These are phyloP conservation scores for Tanypteryx hageni DNA, from an alignment of 2,888 invertebrate genomes.

Conservation along the genomic window DNA sequence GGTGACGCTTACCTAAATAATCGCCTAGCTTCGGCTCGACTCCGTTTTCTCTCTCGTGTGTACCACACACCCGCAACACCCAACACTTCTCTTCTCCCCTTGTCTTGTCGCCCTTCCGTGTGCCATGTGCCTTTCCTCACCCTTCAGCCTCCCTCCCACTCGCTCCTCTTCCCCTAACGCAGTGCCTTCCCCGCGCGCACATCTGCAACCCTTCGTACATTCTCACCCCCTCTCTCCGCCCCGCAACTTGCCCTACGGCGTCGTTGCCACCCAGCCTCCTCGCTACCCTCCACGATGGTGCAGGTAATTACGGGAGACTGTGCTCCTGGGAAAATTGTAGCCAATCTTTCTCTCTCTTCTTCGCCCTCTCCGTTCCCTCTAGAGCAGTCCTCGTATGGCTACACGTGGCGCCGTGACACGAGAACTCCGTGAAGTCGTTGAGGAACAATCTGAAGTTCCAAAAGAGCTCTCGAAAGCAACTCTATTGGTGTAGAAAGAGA, in stretches of 20 bases:
- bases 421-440: conserved; percentile 30
- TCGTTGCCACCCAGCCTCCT: conserved; percentile 26
- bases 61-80: not conserved
- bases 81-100: not conserved
- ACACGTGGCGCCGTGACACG: conserved; percentile 50
- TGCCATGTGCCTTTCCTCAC: conserved; percentile 54
- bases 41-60: not conserved
- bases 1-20: not conserved
- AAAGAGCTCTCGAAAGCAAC: conserved; percentile 38
- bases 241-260: not conserved
- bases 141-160: not conserved
- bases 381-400: not conserved
- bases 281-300: conserved; percentile 24
- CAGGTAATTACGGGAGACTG: conserved; percentile 57
- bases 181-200: not conserved
- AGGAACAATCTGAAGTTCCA: conserved; percentile 52
- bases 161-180: not conserved
- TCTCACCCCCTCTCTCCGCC: not conserved
- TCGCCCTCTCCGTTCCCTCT: not conserved
- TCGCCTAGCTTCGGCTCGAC: not conserved
- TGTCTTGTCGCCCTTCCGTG: not conserved
- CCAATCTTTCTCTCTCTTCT: conserved; percentile 5
- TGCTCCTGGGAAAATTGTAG: conserved; percentile 50
- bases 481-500: conserved; percentile 8
- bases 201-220: conserved; percentile 29